Conservation (phyloP, 2,113 vertebrate species). For the Platycercus adscitus region DNA sequence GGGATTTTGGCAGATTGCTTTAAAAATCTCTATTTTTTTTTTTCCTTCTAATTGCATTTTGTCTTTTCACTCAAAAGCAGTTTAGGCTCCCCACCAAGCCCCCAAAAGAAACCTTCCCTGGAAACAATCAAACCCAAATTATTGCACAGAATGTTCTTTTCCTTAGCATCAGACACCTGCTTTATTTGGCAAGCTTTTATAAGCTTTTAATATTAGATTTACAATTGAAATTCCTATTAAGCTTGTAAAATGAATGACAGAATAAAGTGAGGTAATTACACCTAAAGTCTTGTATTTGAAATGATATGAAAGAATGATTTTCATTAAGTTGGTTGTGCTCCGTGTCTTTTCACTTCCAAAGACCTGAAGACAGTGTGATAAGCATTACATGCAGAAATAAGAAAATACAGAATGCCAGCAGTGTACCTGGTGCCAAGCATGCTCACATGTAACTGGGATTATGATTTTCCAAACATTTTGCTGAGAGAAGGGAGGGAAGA, state of each 20-base stretch:
- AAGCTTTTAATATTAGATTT: neutral
- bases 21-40: fast-evolving
- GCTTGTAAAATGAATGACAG: neutral
- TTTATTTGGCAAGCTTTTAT: neutral
- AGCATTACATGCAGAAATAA: neutral
- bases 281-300: neutral
- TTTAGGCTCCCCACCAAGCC: neutral
- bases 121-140: neutral
- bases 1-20: neutral
- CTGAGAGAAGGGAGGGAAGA: neutral
- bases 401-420: neutral
- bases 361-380: neutral
- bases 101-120: fast-evolving
- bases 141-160: neutral
- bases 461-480: neutral
- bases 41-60: neutral
- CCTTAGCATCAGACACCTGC: neutral
- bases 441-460: neutral
- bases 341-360: neutral
- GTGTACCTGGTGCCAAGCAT: neutral
- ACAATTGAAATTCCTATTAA: neutral
- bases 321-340: neutral
- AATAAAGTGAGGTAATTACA: neutral
- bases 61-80: neutral
- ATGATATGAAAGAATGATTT: neutral